Percentiles rank a stretch among this genome's conserved stretches.
These are phyloP conservation scores for Cyprinus carpio DNA, from an alignment of 2,113 vertebrate genomes.

Conservation along the genomic window DNA sequence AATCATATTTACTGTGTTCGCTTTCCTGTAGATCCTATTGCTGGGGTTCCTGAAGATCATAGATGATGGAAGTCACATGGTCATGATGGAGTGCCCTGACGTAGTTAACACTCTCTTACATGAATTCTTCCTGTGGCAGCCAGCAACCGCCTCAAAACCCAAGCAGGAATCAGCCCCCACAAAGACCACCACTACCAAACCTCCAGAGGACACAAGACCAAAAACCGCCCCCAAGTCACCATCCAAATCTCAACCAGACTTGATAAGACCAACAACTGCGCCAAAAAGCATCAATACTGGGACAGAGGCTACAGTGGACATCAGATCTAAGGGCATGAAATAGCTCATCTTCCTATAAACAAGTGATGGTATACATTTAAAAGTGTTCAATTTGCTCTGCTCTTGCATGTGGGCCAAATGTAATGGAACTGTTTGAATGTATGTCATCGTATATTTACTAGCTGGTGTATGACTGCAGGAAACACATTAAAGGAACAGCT, in stretches of 20 bases:
- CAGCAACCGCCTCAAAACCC: slow-evolving; percentile 74
- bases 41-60: slow-evolving; percentile 95
- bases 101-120: slow-evolving; percentile 95
- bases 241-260: slow-evolving; percentile 23
- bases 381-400: not conserved
- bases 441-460: not conserved
- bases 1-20: not conserved
- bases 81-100: slow-evolving; percentile 98
- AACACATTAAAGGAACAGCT: not conserved
- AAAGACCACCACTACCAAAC: slow-evolving; percentile 33
- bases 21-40: slow-evolving; percentile 84
- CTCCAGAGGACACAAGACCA: slow-evolving; percentile 32
- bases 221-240: slow-evolving; percentile 14
- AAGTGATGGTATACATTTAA: not conserved
- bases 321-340: slow-evolving; percentile 11
- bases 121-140: slow-evolving; percentile 97
- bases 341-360: not conserved
- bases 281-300: not conserved
- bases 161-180: slow-evolving; percentile 41
- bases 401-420: not conserved
- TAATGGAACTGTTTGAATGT: not conserved
- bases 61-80: slow-evolving; percentile 98
- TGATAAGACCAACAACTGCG: slow-evolving; percentile 29
- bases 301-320: not conserved
- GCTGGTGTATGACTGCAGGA: not conserved